phyloP scores from a whole-genome alignment of 2,797 vertebrate genomes.

The Cetoscarus ocellatus region DNA sequence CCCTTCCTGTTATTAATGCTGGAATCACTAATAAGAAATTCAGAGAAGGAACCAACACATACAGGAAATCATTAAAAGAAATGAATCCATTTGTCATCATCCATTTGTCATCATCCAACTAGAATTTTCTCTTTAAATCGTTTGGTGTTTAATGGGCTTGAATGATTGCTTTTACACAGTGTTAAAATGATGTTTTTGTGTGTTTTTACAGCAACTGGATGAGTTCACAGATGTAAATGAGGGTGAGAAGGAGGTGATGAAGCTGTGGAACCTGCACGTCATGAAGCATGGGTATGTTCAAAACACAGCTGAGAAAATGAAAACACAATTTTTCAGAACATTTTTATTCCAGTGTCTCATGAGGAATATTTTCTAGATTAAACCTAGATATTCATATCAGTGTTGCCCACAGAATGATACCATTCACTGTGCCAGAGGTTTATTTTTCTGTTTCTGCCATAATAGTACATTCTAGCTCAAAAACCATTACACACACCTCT shows the following conservation, averaged over 20 bases:
- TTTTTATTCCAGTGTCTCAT: no score
- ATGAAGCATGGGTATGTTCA: slow-evolving; percentile 94
- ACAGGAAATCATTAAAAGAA: neutral
- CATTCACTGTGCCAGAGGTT: no score
- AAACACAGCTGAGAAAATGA: no score
- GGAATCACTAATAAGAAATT: neutral
- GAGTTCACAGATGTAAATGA: slow-evolving; percentile 99
- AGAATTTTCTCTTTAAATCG: neutral
- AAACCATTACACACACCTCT: no score
- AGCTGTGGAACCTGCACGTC: slow-evolving; percentile 98
- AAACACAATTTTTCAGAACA: no score
- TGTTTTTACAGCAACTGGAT: slow-evolving; percentile 92
- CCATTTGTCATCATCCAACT: no score
- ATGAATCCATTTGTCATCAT: neutral
- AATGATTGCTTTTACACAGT: neutral
- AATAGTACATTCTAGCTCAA: no score
- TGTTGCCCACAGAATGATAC: no score
- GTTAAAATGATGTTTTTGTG: neutral
- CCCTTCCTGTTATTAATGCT: neutral
- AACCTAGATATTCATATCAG: no score
- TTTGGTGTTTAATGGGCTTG: neutral
- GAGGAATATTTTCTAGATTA: no score
- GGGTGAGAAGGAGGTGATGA: slow-evolving; percentile 99
- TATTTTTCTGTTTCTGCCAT: no score
- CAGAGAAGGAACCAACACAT: neutral